Base-by-base conservation (phyloP, 1,140 invertebrate genomes). In the Micrasema minimum region DNA sequence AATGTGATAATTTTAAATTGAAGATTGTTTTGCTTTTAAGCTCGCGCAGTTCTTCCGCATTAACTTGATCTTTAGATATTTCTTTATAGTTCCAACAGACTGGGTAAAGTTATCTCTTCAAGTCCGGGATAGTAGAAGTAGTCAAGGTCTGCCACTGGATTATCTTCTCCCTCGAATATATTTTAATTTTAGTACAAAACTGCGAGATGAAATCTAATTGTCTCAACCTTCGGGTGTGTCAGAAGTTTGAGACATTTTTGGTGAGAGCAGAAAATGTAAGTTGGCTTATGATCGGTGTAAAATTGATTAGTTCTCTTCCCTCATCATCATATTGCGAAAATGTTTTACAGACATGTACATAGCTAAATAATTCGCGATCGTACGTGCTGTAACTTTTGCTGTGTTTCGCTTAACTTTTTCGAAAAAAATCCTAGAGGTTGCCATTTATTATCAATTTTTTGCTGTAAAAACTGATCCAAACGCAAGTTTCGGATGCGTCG, bases 201-300 rank as follows among this genome's bases (percentile, higher is more conserved):
- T 16, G n/a, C n/a, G n/a, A n/a, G n/a, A n/a, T n/a, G n/a, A n/a
- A n/a, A n/a, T n/a, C n/a, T n/a, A n/a, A n/a, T n/a, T 83, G 77
- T 43, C 57, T 69, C 23, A 74, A 74, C 70, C 75, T 77, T 50
- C 75, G 26, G 73, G 72, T 4, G 71, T 71, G 11, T 76, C 73
- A 61, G 79, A 80, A 7, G 18, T n/a, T 14, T 9, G 79, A 76
- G 2, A 31, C 2, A 37, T 75, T 77, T 57, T 80, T 74, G 31
- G 23, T 10, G 45, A 82, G 81, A n/a, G n/a, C n/a, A 0, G 77
- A 76, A 59, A 66, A 77, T 12, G 72, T 77, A 7, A 84, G 61
- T n/a, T 1, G 80, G 82, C 64, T 80, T 80, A 66, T 85, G 84
- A 66, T 85, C 79, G 2, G n/a, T n/a, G 78, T 82, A 22, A 66